Conservation (phyloP, 2,113 vertebrate genomes). For the Phalacrocorax pelagicus region DNA sequence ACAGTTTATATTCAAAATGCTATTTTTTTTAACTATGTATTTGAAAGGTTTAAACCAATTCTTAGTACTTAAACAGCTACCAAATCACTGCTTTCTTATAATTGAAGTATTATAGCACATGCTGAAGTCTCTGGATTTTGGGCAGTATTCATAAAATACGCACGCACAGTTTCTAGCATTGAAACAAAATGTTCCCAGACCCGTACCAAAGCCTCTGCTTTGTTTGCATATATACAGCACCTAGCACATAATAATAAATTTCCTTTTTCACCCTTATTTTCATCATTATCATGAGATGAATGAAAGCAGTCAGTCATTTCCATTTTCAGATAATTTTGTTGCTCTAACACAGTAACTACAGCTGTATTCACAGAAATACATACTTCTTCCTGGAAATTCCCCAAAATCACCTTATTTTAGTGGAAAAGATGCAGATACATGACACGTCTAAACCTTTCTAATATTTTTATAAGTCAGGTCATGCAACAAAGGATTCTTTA, state of each 20-base stretch:
- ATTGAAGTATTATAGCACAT: neutral
- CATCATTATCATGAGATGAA: neutral
- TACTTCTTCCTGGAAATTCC: neutral
- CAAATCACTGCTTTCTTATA: neutral
- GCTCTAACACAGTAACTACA: neutral
- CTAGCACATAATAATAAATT: neutral
- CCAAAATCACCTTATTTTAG: neutral
- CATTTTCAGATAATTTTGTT: neutral
- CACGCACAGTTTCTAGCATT: neutral
- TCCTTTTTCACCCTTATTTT: neutral
- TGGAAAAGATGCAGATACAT: neutral
- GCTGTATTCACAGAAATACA: neutral
- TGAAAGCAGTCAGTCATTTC: neutral
- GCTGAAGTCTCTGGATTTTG: neutral
- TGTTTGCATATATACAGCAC: neutral
- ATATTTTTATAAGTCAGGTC: neutral
- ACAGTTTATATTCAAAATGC: neutral
- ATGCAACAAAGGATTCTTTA: neutral
- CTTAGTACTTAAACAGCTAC: neutral
- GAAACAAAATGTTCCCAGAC: neutral
- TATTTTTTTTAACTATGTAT: neutral
- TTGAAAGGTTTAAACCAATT: neutral
- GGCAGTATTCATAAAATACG: neutral
- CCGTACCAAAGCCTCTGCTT: neutral
- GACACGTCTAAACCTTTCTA: neutral